These are phyloP conservation scores for Zophobas atratus DNA, from an alignment of 1,140 invertebrate species.

Conservation along the genomic window DNA sequence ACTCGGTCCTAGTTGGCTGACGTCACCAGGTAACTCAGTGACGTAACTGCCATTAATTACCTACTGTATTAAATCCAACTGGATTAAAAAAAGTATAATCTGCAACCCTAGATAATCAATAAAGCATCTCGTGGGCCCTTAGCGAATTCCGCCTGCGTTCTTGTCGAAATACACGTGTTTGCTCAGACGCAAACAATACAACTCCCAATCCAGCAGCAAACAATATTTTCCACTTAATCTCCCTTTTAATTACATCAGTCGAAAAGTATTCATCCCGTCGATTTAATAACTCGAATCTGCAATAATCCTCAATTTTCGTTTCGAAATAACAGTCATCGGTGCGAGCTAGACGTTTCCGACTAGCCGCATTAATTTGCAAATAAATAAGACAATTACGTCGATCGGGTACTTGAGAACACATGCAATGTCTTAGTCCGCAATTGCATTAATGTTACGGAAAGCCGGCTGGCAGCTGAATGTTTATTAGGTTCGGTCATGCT, in stretches of 20 bases:
- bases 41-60: too few relatives aligned
- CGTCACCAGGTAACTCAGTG: too few relatives aligned
- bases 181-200: too few relatives aligned
- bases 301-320: slow-evolving; percentile 9
- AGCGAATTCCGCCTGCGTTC: too few relatives aligned
- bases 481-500: slow-evolving; percentile 29
- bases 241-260: neutral
- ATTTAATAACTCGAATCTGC: neutral
- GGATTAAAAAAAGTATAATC: too few relatives aligned
- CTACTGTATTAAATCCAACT: too few relatives aligned
- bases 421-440: slow-evolving; percentile 7
- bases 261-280: neutral
- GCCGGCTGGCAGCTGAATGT: slow-evolving; percentile 13
- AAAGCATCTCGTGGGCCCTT: too few relatives aligned
- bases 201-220: too few relatives aligned
- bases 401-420: slow-evolving; percentile 8
- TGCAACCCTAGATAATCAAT: too few relatives aligned
- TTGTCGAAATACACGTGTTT: too few relatives aligned
- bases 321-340: neutral
- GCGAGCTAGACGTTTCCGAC: neutral
- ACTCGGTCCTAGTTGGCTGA: too few relatives aligned
- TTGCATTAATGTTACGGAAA: slow-evolving; percentile 23
- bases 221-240: neutral
- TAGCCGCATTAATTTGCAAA: slow-evolving; percentile 18
- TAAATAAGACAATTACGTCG: slow-evolving; percentile 27